Percentiles rank a stretch among this genome's conserved stretches.
Evolutionary conservation across 2,888 invertebrate genomes (phyloP).

Genomic region (Dolichopus griseipennis): DNA sequence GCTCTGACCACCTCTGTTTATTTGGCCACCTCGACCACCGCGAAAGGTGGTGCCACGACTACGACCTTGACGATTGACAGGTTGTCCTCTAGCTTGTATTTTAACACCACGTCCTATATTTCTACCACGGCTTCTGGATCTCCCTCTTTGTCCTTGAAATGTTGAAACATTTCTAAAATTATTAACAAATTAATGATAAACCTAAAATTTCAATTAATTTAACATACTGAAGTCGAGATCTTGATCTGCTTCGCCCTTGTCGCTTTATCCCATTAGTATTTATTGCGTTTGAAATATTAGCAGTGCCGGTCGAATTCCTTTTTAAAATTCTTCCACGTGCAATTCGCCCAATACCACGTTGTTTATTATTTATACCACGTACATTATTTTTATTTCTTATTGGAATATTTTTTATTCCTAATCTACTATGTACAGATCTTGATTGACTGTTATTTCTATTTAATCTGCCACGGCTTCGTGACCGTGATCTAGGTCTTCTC

Average conservation of each 20-base stretch:
- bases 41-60: slow-evolving; percentile 24
- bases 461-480: slow-evolving; percentile 2
- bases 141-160: slow-evolving; percentile 14
- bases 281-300: slow-evolving; percentile 16
- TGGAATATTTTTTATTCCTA: neutral
- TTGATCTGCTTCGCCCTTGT: slow-evolving; percentile 22
- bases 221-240: slow-evolving; percentile 22
- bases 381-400: neutral
- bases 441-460: neutral
- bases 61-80: slow-evolving; percentile 32
- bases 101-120: slow-evolving; percentile 29
- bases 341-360: slow-evolving; percentile 27
- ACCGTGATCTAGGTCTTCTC: neutral
- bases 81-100: slow-evolving; percentile 29
- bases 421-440: neutral
- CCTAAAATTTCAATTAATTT: slow-evolving; percentile 17
- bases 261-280: slow-evolving; percentile 9
- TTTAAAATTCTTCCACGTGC: slow-evolving; percentile 34
- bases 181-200: slow-evolving; percentile 7
- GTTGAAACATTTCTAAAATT: slow-evolving; percentile 14
- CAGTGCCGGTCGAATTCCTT: slow-evolving; percentile 25
- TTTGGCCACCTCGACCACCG: slow-evolving; percentile 5
- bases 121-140: slow-evolving; percentile 31
- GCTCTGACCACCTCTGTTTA: slow-evolving; percentile 13
- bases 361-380: slow-evolving; percentile 8